Conservation (phyloP, 2,888 invertebrate species). For the Scaptomyza tumidula region DNA sequence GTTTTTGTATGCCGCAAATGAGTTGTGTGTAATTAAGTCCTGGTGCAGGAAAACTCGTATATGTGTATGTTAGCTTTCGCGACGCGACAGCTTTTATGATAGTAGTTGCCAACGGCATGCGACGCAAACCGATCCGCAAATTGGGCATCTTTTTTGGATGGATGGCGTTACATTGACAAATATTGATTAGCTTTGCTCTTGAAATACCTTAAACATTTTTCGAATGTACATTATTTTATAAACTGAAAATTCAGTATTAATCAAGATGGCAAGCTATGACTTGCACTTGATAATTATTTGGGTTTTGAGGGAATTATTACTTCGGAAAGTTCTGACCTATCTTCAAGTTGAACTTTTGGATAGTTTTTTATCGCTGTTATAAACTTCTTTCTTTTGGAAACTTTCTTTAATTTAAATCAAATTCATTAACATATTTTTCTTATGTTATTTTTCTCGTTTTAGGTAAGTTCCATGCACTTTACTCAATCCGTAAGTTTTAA, state of each 20-base stretch:
- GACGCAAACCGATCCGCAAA: slow-evolving; percentile 45
- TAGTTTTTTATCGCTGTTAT: background rate
- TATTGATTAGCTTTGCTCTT: slow-evolving; percentile 26
- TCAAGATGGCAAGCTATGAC: too few relatives aligned
- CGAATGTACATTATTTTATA: too few relatives aligned
- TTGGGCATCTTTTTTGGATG: slow-evolving; percentile 17
- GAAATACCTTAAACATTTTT: background rate
- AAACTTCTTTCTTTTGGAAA: background rate
- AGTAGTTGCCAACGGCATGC: slow-evolving; percentile 28
- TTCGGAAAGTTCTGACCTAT: too few relatives aligned
- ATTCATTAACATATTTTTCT: slow-evolving; percentile 9
- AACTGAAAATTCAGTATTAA: too few relatives aligned
- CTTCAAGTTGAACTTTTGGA: too few relatives aligned
- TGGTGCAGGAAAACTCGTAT: slow-evolving; percentile 20
- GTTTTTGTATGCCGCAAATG: slow-evolving; percentile 64
- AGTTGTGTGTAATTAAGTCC: slow-evolving; percentile 76
- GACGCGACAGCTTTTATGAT: slow-evolving; percentile 27
- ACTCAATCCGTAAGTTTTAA: slow-evolving; percentile 29
- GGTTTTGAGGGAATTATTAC: too few relatives aligned
- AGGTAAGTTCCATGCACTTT: slow-evolving; percentile 58
- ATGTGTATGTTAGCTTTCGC: background rate
- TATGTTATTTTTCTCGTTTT: slow-evolving; percentile 41
- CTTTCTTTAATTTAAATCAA: background rate
- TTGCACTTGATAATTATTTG: too few relatives aligned
- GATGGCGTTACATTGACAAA: slow-evolving; percentile 24